Evolutionary conservation across 2,113 vertebrate species (phyloP).

Genomic region (Apodemus sylvaticus): DNA sequence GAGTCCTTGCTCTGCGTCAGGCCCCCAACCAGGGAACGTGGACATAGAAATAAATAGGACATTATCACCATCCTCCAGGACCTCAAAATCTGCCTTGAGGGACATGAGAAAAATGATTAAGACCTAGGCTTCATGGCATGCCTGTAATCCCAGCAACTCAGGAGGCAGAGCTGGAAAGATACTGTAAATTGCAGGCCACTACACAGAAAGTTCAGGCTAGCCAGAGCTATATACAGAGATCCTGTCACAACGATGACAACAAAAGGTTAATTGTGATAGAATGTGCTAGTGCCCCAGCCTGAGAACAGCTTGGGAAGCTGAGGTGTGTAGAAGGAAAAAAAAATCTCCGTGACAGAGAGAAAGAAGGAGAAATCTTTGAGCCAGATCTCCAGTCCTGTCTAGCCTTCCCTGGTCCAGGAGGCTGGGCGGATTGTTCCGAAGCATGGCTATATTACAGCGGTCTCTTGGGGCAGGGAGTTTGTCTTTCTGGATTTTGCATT

Average conservation of each 20-base stretch:
- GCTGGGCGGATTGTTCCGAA: not conserved
- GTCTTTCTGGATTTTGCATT: not conserved
- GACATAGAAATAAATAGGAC: not conserved
- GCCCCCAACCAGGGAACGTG: not conserved
- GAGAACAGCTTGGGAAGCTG: not conserved
- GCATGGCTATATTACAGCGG: not conserved
- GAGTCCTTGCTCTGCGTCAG: not conserved
- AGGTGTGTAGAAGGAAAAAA: not conserved
- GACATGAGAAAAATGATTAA: not conserved
- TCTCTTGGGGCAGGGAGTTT: not conserved
- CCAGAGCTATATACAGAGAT: not conserved
- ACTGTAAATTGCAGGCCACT: not conserved
- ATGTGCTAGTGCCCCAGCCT: not conserved
- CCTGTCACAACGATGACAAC: too few relatives aligned
- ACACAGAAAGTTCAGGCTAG: not conserved
- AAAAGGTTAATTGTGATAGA: not conserved
- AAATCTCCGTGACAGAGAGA: not conserved
- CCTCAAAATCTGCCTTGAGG: not conserved
- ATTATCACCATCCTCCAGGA: not conserved
- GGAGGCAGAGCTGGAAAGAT: not conserved
- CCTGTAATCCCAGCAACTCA: not conserved
- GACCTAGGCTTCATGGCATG: not conserved
- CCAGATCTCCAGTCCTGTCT: not conserved
- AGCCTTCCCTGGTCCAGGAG: not conserved
- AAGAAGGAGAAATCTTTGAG: not conserved